Conservation (phyloP, 2,113 vertebrate genomes). For the Chionomys nivalis region DNA sequence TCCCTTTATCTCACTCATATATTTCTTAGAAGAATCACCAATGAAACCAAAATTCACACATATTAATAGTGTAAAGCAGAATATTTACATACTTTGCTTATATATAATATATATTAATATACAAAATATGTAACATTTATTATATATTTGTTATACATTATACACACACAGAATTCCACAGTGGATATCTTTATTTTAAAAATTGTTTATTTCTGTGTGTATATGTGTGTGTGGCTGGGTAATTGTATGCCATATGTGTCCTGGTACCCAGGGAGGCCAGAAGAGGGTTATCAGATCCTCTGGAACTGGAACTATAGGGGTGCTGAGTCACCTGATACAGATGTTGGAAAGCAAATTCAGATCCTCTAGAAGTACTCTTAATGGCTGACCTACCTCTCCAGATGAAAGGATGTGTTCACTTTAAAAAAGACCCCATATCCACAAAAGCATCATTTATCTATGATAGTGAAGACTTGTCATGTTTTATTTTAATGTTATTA, state of each 20-base stretch:
- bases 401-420: background rate
- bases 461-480: background rate
- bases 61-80: background rate
- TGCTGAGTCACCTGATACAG: background rate
- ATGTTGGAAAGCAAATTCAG: background rate
- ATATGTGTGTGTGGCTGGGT: background rate
- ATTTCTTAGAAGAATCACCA: background rate
- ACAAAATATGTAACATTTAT: background rate
- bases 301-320: background rate
- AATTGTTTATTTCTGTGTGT: background rate
- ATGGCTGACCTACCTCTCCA: background rate
- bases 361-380: background rate
- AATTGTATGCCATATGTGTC: background rate
- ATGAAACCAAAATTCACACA: background rate
- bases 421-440: background rate
- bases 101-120: background rate
- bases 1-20: background rate
- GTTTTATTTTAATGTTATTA: constrained; percentile 24
- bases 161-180: background rate
- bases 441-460: background rate
- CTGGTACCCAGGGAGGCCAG: background rate
- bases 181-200: background rate
- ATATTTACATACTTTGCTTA: background rate
- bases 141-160: background rate
- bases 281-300: background rate